phyloP scores from a whole-genome alignment of 2,888 invertebrate species.

The Aphidoletes aphidimyza region DNA sequence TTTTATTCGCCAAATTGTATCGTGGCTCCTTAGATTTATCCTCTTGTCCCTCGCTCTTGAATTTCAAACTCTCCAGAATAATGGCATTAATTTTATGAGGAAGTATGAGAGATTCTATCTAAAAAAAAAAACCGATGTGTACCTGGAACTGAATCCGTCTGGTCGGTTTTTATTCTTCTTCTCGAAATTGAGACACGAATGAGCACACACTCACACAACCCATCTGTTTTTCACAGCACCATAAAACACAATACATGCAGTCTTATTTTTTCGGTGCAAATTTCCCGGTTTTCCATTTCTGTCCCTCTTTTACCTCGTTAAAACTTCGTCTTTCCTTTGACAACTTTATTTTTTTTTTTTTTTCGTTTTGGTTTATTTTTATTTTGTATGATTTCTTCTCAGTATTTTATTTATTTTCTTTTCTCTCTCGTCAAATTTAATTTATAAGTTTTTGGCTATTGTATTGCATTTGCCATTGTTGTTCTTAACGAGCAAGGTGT shows the following conservation, averaged over 20 bases:
- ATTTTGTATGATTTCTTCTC: not conserved
- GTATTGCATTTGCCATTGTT: slow-evolving; percentile 15
- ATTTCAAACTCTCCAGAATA: not conserved
- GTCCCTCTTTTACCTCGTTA: not conserved
- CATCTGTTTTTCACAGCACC: slow-evolving; percentile 3
- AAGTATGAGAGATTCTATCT: not conserved
- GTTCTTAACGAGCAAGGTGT: slow-evolving; percentile 23
- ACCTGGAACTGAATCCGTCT: not conserved
- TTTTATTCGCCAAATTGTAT: slow-evolving; percentile 25
- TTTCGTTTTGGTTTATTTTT: slow-evolving; percentile 9
- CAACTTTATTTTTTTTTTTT: not conserved
- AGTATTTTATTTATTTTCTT: not conserved
- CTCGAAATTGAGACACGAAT: not conserved
- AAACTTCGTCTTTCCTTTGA: slow-evolving; percentile 34
- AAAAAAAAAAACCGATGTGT: not conserved
- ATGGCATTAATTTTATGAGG: not conserved
- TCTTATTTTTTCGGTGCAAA: not conserved
- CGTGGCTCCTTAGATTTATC: not conserved
- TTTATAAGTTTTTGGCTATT: slow-evolving; percentile 42
- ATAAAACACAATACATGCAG: slow-evolving; percentile 27
- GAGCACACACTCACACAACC: not conserved
- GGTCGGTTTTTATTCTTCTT: not conserved
- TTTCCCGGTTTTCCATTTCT: not conserved
- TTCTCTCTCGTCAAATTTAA: slow-evolving; percentile 21
- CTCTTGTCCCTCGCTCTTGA: not conserved